phyloP scores from a whole-genome alignment of 1,140 invertebrate species.

The Lepidotrigona ventralis region DNA sequence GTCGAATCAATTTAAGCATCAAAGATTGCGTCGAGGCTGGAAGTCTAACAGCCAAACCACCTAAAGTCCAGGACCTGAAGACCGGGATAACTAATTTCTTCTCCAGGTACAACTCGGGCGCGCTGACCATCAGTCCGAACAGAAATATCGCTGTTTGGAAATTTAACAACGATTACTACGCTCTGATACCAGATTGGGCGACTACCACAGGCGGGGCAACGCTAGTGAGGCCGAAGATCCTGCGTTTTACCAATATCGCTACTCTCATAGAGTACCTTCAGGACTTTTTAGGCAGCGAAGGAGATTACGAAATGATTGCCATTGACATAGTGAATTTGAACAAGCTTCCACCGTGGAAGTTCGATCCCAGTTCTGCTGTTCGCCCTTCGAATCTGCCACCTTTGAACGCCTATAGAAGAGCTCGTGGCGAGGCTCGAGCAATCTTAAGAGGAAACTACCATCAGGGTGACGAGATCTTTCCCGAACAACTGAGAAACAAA shows the following conservation, averaged over 20 bases:
- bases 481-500: slow-evolving; percentile 61
- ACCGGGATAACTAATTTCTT: slow-evolving; percentile 69
- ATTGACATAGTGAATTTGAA: slow-evolving; percentile 69
- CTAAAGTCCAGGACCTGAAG: slow-evolving; percentile 63
- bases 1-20: slow-evolving; percentile 68
- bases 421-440: slow-evolving; percentile 67
- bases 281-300: slow-evolving; percentile 37
- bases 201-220: neutral
- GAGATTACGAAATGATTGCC: slow-evolving; percentile 71
- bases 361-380: slow-evolving; percentile 69
- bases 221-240: slow-evolving; percentile 38
- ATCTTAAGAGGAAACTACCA: slow-evolving; percentile 70
- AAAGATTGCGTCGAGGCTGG: slow-evolving; percentile 74
- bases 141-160: slow-evolving; percentile 69
- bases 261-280: slow-evolving; percentile 57
- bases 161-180: slow-evolving; percentile 61
- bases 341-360: slow-evolving; percentile 66
- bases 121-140: slow-evolving; percentile 52
- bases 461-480: slow-evolving; percentile 70
- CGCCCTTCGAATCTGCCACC: slow-evolving; percentile 71
- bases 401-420: slow-evolving; percentile 70
- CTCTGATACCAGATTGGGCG: slow-evolving; percentile 61
- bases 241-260: slow-evolving; percentile 57
- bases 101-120: slow-evolving; percentile 61
- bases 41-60: slow-evolving; percentile 50